Evolutionary conservation across 2,113 vertebrate species (phyloP), one percentile per base, ranked within the genome.

Genomic region (Carassius carassius): DNA sequence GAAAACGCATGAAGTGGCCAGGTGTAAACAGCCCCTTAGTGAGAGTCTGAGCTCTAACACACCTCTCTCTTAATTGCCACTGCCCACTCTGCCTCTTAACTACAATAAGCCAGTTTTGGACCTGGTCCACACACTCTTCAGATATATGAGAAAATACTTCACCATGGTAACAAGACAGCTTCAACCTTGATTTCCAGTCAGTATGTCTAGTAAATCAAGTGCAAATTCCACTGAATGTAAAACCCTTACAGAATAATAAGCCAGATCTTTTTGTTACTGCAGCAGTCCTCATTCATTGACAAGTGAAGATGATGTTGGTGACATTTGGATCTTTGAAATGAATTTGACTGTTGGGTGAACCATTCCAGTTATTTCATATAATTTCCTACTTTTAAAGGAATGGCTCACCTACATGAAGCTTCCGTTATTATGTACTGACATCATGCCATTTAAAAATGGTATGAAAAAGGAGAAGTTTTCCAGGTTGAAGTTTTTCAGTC

Each of bases 111-210:
- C 69, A 88, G 49, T 16, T 47, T 70, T 83, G 81, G 58, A 76
- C 17, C 72, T 44, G 47, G 72, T 85, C 74, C 70, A 83, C 56
- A 78, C 58, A 78, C 56, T 14, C 23, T 13, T 74, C 44, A 67
- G 41, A 83, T 75, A 70, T 83, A 85, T 87, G 80, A 79, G 85
- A 81, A 82, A 85, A 78, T 73, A 67, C 72, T 89, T 89, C 76
- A 76, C 86, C 83, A 85, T 85, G 86, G 85, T 67, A 85, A 86
- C 78, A 69, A 78, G 81, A 81, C 37, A 44, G 70, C 51, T 81
- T 84, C 35, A 62, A 77, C 89, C 83, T 86, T 88, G 88, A 86
- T 83, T 88, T 85, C 84, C 67, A 86, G 75, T 54, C 83, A 78
- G 44, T 83, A 84, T 75, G 44, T 82, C 77, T 76, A 25, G 58